A percentile compares a stretch with the other conserved stretches of the same genome.
phyloP scores from a whole-genome alignment of 2,113 vertebrate species.

The Callipepla squamata region DNA sequence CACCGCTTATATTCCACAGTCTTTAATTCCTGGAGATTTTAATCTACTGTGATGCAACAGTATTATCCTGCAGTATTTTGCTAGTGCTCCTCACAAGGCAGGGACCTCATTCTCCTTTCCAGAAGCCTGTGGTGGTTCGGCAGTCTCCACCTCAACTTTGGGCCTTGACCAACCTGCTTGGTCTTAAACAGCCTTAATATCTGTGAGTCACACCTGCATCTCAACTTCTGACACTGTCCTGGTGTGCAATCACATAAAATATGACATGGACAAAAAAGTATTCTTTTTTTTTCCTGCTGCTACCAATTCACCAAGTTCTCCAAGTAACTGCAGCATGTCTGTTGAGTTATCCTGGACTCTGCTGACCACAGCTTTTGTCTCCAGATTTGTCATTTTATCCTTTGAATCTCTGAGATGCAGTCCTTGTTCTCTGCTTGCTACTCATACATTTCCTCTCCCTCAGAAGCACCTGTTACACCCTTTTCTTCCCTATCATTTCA shows the following conservation, averaged over 20 bases:
- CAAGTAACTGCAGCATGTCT: not conserved
- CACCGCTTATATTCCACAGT: not conserved
- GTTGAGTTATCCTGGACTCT: not conserved
- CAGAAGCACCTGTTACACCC: not conserved
- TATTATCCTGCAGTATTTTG: not conserved
- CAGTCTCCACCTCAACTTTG: not conserved
- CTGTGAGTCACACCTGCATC: not conserved
- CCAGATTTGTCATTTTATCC: not conserved
- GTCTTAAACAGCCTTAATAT: not conserved
- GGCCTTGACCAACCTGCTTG: not conserved
- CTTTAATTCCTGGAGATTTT: not conserved
- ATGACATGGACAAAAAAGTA: not conserved
- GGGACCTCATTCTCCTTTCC: not conserved
- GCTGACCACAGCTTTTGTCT: not conserved
- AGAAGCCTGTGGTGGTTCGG: not conserved
- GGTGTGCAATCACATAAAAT: not conserved
- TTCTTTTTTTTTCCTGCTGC: not conserved
- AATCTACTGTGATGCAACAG: not conserved
- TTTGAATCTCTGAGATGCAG: not conserved
- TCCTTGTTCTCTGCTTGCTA: not conserved
- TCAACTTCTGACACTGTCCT: not conserved
- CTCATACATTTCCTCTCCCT: not conserved
- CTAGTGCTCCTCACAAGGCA: not conserved
- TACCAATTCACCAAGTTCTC: not conserved
- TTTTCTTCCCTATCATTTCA: not conserved